Evolutionary conservation across 2,888 invertebrate species (phyloP), one percentile per base, ranked within the genome.

Genomic region (Nomada lathburiana): DNA sequence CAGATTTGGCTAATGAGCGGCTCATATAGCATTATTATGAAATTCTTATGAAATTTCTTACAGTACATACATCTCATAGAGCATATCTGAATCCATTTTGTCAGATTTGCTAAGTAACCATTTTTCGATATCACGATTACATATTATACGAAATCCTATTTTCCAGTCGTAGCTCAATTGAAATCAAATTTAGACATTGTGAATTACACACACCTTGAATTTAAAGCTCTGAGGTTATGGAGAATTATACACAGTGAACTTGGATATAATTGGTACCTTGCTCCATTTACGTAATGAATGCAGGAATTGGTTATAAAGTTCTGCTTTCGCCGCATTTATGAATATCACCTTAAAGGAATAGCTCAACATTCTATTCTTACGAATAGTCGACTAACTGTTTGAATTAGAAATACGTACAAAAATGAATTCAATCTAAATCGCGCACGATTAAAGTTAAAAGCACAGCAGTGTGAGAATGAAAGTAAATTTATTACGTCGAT

Each of bases 181-280:
- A 5, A n/a, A 47, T n/a, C 0, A 5, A 42, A 10, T 55, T 55
- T 13, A n/a, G 47, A 47, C 16, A 47, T 47, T 47, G 47, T 13
- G 47, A 47, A 47, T 47, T 16, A 3, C 47, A 47, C 62, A 52
- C 26, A 64, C 67, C 23, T 67, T 29, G 11, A 26, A 79, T 68
- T 80, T 80, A 47, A 20, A n/a, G 63, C 3, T 59, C 1, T 9
- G 18, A 73, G 81, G 80, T 82, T 82, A 80, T 57, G 60, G 20
- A 29, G 16, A n/a, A 20, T 74, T 59, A 26, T 52, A 18, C 18
- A 11, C 47, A 64, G 63, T 44, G 72, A 73, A 80, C 57, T 73
- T 79, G 55, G 18, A 44, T 44, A 20, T n/a, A 52, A 50, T 57
- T 59, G 52, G 4, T 23, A 1, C 44, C 9, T 4, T 4, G 55